Base-by-base conservation (phyloP, 1,140 invertebrate genomes). In the Wiebesia pumilae region DNA sequence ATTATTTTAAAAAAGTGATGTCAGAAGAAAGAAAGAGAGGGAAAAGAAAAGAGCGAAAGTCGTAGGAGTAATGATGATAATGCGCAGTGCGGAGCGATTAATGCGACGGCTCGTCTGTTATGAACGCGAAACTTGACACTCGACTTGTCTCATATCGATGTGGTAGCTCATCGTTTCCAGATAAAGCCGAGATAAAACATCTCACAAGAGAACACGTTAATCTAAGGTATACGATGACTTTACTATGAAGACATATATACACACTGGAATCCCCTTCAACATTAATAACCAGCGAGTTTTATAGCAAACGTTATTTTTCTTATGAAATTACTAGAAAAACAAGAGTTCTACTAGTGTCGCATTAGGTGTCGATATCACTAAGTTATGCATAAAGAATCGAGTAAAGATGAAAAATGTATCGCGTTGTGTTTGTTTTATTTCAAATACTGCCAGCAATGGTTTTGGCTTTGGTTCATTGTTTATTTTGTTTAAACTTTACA, bases 61-160 rank as follows among this genome's bases (percentile, higher is more conserved):
- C 21, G 35, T 27, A 58, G 21, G 51, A 54, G 69, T 33, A 78
- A 78, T 24, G 30, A 78, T 40, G 54, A 83, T 62, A 83, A 81
- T 38, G 33, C 69, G 12, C 27, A 43, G 58, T 38, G 73, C 27
- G 14, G 80, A 69, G 65, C 62, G 58, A 81, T 81, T 81, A 81
- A 81, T 69, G 21, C 62, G 80, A 67, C 65, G 30, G 80, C 80
- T 81, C 65, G 47, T 69, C 35, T 86, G 62, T 87, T 88, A 82
- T 84, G 84, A 87, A 40, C 58, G 40, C 69, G 89, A 88, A 90
- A 90, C 78, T 83, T 43, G 85, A 90, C 73, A 87, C 88, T 83
- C 71, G 38, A 73, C 65, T 81, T 85, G 83, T 86, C 47, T 87
- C 84, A 85, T 78, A 84, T 87, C 77, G 86, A 87, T 81, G 79